A percentile compares a stretch with the other conserved stretches of the same genome.
phyloP scores from a whole-genome alignment of 2,797 vertebrate species.

The Malurus splendens region DNA sequence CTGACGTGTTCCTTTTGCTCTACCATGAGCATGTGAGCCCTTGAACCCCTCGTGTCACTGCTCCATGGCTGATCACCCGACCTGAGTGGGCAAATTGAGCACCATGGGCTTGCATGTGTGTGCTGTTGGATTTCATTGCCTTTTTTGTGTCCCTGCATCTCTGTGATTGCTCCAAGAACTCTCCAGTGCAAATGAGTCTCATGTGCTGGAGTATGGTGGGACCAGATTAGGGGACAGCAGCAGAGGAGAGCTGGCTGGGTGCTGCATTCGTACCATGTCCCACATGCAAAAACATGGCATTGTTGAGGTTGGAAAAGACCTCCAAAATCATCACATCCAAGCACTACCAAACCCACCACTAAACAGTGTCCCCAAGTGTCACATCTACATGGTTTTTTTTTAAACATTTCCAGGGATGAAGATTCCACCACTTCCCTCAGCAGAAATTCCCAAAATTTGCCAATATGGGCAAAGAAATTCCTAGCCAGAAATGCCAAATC shows the following conservation, averaged over 20 bases:
- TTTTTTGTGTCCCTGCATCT: fast-evolving
- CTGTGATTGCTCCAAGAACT: not conserved
- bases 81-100: not conserved
- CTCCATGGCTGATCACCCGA: fast-evolving
- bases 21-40: fast-evolving
- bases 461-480: not conserved
- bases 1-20: not conserved
- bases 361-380: not conserved
- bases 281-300: not conserved
- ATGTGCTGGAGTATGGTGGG: not conserved
- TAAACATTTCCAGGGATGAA: not conserved
- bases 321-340: not conserved
- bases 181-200: fast-evolving
- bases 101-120: fast-evolving
- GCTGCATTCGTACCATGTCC: fast-evolving
- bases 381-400: not conserved
- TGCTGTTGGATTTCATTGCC: not conserved
- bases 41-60: fast-evolving
- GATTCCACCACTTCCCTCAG: not conserved
- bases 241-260: not conserved
- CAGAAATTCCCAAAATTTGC: not conserved
- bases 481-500: not conserved
- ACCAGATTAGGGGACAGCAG: fast-evolving
- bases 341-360: not conserved
- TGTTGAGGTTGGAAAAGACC: not conserved